Percentiles rank a stretch among this genome's conserved stretches.
These are phyloP conservation scores for Dioctria linearis DNA, from an alignment of 2,888 invertebrate genomes.

Conservation along the genomic window DNA sequence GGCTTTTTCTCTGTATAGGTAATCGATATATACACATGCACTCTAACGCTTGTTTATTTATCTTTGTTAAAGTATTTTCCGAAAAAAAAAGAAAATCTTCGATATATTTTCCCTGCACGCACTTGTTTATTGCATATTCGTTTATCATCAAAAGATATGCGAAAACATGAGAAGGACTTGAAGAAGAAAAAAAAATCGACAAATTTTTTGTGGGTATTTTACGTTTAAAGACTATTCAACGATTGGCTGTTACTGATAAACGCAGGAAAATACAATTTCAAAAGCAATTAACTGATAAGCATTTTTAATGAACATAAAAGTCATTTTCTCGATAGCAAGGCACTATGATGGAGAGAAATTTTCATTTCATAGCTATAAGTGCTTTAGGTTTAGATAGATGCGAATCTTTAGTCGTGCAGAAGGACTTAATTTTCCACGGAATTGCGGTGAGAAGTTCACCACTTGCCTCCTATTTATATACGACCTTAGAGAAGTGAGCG, in stretches of 20 bases:
- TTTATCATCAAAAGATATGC: too few relatives aligned
- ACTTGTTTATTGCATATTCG: too few relatives aligned
- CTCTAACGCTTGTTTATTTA: too few relatives aligned
- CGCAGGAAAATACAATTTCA: conserved; percentile 51
- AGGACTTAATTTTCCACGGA: conserved; percentile 28
- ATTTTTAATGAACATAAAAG: conserved; percentile 56
- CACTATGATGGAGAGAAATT: conserved; percentile 2
- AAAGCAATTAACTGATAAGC: conserved; percentile 59
- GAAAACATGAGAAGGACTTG: too few relatives aligned
- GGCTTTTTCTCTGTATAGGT: too few relatives aligned
- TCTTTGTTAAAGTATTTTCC: too few relatives aligned
- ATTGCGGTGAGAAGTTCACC: not conserved
- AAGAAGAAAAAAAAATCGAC: too few relatives aligned
- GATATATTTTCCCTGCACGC: too few relatives aligned
- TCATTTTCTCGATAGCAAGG: conserved; percentile 34
- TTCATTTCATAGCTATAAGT: conserved; percentile 34
- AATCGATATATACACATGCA: too few relatives aligned
- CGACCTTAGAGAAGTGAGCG: not conserved
- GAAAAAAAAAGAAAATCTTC: too few relatives aligned
- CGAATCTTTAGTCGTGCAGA: conserved; percentile 14
- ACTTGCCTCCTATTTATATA: conserved; percentile 3
- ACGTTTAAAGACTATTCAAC: too few relatives aligned
- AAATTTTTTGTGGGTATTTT: too few relatives aligned
- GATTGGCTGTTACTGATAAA: conserved; percentile 4
- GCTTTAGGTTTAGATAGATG: conserved; percentile 22